Base-by-base conservation (phyloP, 2,888 invertebrate genomes). In the Drosophila barbarae region DNA sequence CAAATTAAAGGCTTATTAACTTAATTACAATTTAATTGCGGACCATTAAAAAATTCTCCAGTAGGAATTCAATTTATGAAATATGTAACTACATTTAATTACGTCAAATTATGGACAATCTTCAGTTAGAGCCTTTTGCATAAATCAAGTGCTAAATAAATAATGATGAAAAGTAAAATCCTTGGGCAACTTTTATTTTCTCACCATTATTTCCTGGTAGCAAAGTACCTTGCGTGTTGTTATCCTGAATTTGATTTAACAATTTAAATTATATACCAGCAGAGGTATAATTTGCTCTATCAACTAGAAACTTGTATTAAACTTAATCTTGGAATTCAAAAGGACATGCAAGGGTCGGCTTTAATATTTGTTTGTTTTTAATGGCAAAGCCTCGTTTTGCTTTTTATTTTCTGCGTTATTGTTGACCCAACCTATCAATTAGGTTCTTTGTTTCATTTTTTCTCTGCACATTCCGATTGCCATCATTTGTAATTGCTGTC, bases 371-470 rank as follows among this genome's bases (percentile, higher is more conserved):
- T 5, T 30, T n/a, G 21, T 38, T 34, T 18, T 23, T 21, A 13
- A 38, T n/a, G 23, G 21, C 49, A 13, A 8, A 54, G 56, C 54
- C 71, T 69, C 35, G 71, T 15, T 21, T 34, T 10, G 8, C 26
- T 28, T 58, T 58, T 15, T n/a, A 12, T 39, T 46, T 36, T n/a
- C 10, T 32, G 23, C 34, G 34, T 38, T 34, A 28, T 49, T 69
- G 47, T 49, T 56, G 38, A 41, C 34, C 28, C 47, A 51, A 68
- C 44, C 65, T 57, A 66, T 68, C 65, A 68, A 66, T 66, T 66
- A 66, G 57, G 36, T 34, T 1, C 30, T 46, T 18, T 9, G 35
- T 46, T 59, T 23, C 23, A 39, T 18, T 26, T 55, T 63, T 63
- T 36, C 32, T 13, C 23, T 8, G 5, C 21, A 9, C n/a, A 12